Percentiles rank a stretch among this genome's conserved stretches.
Evolutionary conservation across 2,888 invertebrate genomes (phyloP).

Genomic region (Lissonota sp.): DNA sequence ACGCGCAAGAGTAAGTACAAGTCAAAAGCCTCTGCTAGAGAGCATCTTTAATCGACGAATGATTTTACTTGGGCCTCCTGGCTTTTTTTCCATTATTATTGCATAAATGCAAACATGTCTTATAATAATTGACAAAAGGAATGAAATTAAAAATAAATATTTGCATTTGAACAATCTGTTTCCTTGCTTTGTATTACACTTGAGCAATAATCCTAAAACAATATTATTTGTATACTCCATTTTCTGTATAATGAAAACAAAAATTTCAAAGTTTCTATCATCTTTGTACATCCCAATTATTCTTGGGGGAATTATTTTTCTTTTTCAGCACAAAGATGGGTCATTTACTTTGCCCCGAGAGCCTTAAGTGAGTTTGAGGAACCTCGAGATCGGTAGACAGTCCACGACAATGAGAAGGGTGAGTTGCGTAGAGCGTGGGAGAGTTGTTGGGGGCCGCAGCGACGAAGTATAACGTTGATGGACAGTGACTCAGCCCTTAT

Average conservation of each 20-base stretch:
- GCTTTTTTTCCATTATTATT: background rate
- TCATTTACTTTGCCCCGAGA: slow-evolving; percentile 60
- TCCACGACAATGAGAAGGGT: slow-evolving; percentile 44
- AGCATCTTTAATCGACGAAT: slow-evolving; percentile 20
- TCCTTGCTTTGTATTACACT: no score
- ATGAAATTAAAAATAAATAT: no score
- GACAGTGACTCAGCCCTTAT: slow-evolving; percentile 81
- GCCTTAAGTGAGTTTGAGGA: slow-evolving; percentile 71
- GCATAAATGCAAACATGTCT: background rate
- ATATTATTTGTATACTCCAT: no score
- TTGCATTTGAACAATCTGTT: no score
- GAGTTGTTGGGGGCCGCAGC: slow-evolving; percentile 52
- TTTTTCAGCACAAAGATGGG: slow-evolving; percentile 15
- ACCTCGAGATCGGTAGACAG: slow-evolving; percentile 33
- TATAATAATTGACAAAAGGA: no score
- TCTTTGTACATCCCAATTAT: background rate
- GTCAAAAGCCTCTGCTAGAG: slow-evolving; percentile 39
- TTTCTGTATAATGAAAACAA: no score
- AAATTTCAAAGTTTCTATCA: no score
- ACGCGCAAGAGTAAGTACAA: slow-evolving; percentile 42
- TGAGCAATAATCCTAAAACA: no score
- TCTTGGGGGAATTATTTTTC: slow-evolving; percentile 4
- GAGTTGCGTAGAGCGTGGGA: slow-evolving; percentile 53
- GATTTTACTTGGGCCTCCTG: background rate
- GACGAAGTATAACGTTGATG: slow-evolving; percentile 79